phyloP scores from a whole-genome alignment of 2,797 vertebrate species.

The Pseudomugil gertrudae region DNA sequence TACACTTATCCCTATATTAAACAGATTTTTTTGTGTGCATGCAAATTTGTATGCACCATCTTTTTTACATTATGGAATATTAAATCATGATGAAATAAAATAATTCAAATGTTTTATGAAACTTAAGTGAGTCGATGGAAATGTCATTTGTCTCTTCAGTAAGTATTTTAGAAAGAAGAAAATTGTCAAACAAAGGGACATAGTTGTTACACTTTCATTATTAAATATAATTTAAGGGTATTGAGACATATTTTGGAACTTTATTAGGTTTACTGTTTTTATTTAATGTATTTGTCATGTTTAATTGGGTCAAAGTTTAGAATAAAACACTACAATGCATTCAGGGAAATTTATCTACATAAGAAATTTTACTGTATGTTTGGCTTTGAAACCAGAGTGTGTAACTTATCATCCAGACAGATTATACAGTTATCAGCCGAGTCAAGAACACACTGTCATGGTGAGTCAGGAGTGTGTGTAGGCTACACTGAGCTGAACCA shows the following conservation, averaged over 20 bases:
- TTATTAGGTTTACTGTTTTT: not conserved
- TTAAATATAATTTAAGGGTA: not conserved
- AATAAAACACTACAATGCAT: not conserved
- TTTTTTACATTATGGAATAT: not conserved
- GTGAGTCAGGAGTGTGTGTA: slow-evolving; percentile 57
- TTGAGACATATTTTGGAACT: not conserved
- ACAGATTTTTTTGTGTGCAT: not conserved
- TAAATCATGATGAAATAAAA: not conserved
- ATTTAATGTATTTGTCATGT: not conserved
- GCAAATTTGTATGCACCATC: not conserved
- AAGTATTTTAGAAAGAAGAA: not conserved
- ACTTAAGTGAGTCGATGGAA: not conserved
- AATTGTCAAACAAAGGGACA: not conserved
- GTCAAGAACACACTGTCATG: slow-evolving; percentile 66
- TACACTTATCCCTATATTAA: not conserved
- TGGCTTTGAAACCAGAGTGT: slow-evolving; percentile 15
- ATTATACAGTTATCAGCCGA: slow-evolving; percentile 60
- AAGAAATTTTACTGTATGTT: slow-evolving; percentile 8
- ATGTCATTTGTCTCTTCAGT: not conserved
- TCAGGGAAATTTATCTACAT: not conserved
- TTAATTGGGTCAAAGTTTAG: not conserved
- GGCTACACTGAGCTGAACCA: slow-evolving; percentile 38
- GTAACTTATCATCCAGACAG: slow-evolving; percentile 64
- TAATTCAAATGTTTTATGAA: not conserved
- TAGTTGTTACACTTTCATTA: not conserved